Base-by-base conservation (phyloP, 35 echinoderm and acorn worm genomes). In the Heliocidaris erythrogramma region DNA sequence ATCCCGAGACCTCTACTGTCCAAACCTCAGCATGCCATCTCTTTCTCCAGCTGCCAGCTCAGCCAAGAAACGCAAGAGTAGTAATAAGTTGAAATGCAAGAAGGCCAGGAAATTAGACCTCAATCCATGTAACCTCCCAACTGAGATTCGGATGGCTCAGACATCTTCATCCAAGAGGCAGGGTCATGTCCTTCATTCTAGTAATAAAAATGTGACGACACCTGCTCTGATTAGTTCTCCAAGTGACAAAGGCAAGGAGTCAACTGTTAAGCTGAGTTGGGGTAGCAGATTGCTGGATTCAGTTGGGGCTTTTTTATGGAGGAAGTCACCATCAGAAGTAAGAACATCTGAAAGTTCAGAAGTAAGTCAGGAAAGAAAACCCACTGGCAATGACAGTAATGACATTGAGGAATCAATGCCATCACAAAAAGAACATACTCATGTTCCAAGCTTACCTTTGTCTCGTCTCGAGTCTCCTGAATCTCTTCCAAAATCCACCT, bases 51-150 rank as follows among this genome's bases (percentile, higher is more conserved):
- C 91, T 50, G 47, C 87, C 47, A 89, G 30, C 47, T 89, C 31
- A 47, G 4, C 31, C 87, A 89, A 18, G 87, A 48, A 48, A 31
- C 30, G 47, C 31, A 89, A 89, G 47, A 48, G 12, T 32, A 78
- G 65, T 27, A 78, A 78, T 78, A 78, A 78, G 27, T 78, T 78
- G 65, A 89, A 89, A 24, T 47, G 32, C 18, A 89, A 89, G 87
- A 89, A 89, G 47, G 87, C 87, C 47, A 89, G 87, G 87, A 89
- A 89, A 48, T 89, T 89, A 48, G 87, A 89, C 24, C 87, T 89
- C 14, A 48, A 89, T 89, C 17, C 87, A 24, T 89, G 87, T 89
- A 48, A 47, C 47, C 47, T 48, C 32, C 30, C 87, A 89, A 17
- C 30, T 78, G 65, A 78, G 65, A 78, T 24, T 78, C 18, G 17